Evolutionary conservation across 2,113 vertebrate genomes (phyloP).

Genomic region (Esox niger): DNA sequence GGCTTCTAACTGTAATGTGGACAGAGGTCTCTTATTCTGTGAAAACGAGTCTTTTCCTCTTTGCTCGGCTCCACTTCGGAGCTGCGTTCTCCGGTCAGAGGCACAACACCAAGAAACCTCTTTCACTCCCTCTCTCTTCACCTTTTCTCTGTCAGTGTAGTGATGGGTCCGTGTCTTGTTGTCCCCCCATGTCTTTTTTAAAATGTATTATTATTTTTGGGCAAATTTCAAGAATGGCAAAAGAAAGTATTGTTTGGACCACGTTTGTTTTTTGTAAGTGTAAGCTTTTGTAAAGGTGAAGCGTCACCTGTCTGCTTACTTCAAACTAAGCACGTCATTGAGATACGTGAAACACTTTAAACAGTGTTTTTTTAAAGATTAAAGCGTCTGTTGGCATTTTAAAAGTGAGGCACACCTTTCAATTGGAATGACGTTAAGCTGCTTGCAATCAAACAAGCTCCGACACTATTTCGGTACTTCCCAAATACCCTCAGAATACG

Average conservation of each 20-base stretch:
- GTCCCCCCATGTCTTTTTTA: not conserved
- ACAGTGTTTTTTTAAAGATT: too few species aligned
- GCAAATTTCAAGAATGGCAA: not conserved
- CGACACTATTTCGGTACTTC: slow-evolving; percentile 2
- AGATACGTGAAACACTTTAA: slow-evolving; percentile 24
- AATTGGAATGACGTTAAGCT: slow-evolving; percentile 25
- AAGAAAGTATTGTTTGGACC: not conserved
- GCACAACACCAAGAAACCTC: not conserved
- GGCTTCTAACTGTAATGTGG: slow-evolving; percentile 32
- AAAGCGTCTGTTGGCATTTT: not conserved
- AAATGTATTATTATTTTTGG: not conserved
- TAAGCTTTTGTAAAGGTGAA: slow-evolving; percentile 46
- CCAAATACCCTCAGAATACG: not conserved
- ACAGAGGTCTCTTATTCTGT: slow-evolving; percentile 55
- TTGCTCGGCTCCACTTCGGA: not conserved
- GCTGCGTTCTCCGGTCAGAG: not conserved
- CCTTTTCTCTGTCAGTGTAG: not conserved
- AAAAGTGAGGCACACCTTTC: slow-evolving; percentile 52
- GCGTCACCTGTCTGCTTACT: slow-evolving; percentile 12
- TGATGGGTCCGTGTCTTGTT: not conserved
- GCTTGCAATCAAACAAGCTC: slow-evolving; percentile 21
- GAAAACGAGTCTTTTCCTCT: slow-evolving; percentile 31
- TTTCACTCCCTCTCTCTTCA: not conserved
- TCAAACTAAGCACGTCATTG: not conserved
- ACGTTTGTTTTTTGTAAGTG: slow-evolving; percentile 12